phyloP scores from a whole-genome alignment of 1,140 invertebrate genomes.

The Calephelis nemesis region DNA sequence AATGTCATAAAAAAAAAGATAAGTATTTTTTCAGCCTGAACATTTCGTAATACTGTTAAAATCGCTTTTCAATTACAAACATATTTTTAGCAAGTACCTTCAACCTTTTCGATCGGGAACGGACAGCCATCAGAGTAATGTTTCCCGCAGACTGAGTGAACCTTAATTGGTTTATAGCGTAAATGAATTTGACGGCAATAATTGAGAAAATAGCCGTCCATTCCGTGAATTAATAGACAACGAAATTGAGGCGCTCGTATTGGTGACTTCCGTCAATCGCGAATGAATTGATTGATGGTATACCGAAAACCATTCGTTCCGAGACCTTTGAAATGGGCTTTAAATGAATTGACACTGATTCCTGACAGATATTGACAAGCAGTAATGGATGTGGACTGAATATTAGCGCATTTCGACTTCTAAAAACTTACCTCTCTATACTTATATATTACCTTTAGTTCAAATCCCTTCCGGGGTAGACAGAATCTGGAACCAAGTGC shows the following conservation, averaged over 20 bases:
- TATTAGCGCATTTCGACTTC: background rate
- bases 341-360: slow-evolving; percentile 12
- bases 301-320: slow-evolving; percentile 1
- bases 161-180: background rate
- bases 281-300: slow-evolving; percentile 14
- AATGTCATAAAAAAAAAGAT: too few relatives aligned
- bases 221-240: slow-evolving; percentile 9
- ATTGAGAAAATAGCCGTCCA: background rate
- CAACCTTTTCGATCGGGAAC: too few relatives aligned
- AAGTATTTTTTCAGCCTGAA: too few relatives aligned
- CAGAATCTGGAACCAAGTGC: too few relatives aligned
- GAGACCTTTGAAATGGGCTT: slow-evolving; percentile 5
- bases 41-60: too few relatives aligned
- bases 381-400: background rate
- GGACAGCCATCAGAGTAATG: too few relatives aligned
- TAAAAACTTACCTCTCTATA: background rate
- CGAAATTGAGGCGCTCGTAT: background rate
- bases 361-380: background rate
- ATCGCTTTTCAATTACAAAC: too few relatives aligned
- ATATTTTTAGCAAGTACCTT: too few relatives aligned
- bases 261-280: slow-evolving; percentile 9
- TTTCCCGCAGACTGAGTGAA: too few relatives aligned
- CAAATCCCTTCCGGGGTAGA: too few relatives aligned
- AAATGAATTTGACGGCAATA: slow-evolving; percentile 2
- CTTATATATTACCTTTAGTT: too few relatives aligned